phyloP scores from a whole-genome alignment of 2,113 vertebrate genomes.

The Halichoeres trimaculatus region DNA sequence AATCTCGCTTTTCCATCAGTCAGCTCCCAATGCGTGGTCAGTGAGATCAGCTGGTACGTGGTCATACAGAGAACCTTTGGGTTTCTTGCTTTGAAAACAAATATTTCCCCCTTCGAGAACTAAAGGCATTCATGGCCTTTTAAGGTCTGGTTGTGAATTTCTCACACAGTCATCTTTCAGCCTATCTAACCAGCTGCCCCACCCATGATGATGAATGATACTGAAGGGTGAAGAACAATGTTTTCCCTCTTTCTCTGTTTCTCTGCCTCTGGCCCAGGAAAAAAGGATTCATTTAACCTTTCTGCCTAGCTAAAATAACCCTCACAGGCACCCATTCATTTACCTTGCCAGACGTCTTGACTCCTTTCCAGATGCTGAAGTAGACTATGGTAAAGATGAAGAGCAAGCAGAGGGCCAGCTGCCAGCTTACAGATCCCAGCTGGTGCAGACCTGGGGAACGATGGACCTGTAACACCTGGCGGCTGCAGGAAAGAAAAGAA shows the following conservation, averaged over 20 bases:
- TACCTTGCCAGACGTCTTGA: constrained; percentile 98
- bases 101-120: too few species aligned
- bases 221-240: background rate
- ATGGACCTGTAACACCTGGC: constrained; percentile 93
- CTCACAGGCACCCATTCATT: constrained; percentile 41
- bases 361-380: constrained; percentile 99
- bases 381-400: constrained; percentile 96
- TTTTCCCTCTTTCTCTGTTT: constrained; percentile 12
- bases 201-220: constrained; percentile 23
- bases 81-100: too few species aligned
- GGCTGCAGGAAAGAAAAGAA: constrained; percentile 78
- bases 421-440: constrained; percentile 94
- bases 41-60: too few species aligned
- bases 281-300: constrained; percentile 42
- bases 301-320: constrained; percentile 54
- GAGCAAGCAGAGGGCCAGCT: constrained; percentile 92
- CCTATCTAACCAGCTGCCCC: constrained; percentile 12
- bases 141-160: background rate
- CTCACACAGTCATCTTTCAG: background rate
- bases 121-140: background rate
- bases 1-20: background rate
- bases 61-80: too few species aligned
- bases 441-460: constrained; percentile 91
- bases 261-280: background rate
- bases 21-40: too few species aligned